Evolutionary conservation across 2,797 vertebrate genomes (phyloP).

Genomic region (Eulemur albifrons): DNA sequence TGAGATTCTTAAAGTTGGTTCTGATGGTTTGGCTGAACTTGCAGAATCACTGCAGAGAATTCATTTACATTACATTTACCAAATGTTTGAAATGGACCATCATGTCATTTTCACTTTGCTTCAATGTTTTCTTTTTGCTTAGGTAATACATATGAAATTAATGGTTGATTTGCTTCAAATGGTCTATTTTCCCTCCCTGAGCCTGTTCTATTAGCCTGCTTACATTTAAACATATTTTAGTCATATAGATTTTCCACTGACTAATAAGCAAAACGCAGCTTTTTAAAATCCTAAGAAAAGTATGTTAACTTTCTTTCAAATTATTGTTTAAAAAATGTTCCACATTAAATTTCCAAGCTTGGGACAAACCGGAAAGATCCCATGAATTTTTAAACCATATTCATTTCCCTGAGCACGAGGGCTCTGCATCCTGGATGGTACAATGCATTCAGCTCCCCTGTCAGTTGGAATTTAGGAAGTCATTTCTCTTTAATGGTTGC

Average conservation of each 20-base stretch:
- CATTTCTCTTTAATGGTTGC: constrained; percentile 80
- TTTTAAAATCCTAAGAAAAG: constrained; percentile 55
- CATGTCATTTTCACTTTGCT: constrained; percentile 75
- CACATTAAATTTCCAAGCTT: constrained; percentile 60
- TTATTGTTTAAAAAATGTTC: constrained; percentile 59
- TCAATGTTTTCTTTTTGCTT: constrained; percentile 73
- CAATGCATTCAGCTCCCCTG: constrained; percentile 64
- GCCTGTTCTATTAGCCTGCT: constrained; percentile 59
- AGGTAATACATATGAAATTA: constrained; percentile 74
- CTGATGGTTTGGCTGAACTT: constrained; percentile 58
- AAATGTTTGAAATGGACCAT: constrained; percentile 72
- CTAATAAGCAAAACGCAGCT: constrained; percentile 71
- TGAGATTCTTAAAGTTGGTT: constrained; percentile 37
- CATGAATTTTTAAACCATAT: constrained; percentile 74
- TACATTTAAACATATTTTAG: constrained; percentile 75
- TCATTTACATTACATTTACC: constrained; percentile 66
- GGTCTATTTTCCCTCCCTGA: constrained; percentile 66
- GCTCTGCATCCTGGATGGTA: constrained; percentile 69
- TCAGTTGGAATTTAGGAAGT: constrained; percentile 79
- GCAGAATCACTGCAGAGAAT: constrained; percentile 51
- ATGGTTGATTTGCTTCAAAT: constrained; percentile 78
- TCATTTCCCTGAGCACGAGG: constrained; percentile 67
- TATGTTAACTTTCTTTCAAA: constrained; percentile 67
- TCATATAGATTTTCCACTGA: constrained; percentile 72
- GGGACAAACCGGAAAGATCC: constrained; percentile 74